Evolutionary conservation across 2,888 invertebrate genomes (phyloP).

Genomic region (Cataglyphis livida): DNA sequence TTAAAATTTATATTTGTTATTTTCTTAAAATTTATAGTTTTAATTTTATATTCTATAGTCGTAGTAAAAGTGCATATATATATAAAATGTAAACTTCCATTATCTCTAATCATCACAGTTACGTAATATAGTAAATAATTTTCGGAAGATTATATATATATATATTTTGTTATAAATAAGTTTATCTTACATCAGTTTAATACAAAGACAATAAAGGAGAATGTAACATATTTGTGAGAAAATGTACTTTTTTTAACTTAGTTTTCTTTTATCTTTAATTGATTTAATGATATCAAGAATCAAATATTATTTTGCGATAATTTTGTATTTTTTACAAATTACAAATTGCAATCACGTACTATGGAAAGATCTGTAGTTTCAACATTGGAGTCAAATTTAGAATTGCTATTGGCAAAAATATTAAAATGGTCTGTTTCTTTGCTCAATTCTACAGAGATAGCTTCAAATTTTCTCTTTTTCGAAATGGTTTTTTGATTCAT

Average conservation of each 20-base stretch:
- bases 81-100: background rate
- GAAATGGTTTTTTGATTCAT: background rate
- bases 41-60: conserved; percentile 30
- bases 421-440: background rate
- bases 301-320: background rate
- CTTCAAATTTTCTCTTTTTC: conserved; percentile 16
- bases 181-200: conserved; percentile 21
- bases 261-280: background rate
- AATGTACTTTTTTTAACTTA: conserved; percentile 27
- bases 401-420: background rate
- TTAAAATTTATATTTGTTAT: conserved; percentile 9
- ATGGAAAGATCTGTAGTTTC: background rate
- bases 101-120: conserved; percentile 32
- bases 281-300: background rate
- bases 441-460: background rate
- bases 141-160: conserved; percentile 34
- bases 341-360: background rate
- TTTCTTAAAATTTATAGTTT: conserved; percentile 10
- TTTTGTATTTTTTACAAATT: background rate
- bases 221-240: background rate
- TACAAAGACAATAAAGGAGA: conserved; percentile 13
- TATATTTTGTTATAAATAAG: conserved; percentile 33
- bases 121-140: conserved; percentile 34
- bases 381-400: background rate
- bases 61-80: background rate